phyloP scores from a whole-genome alignment of 2,113 vertebrate genomes.

The Plecturocebus donacophilus region DNA sequence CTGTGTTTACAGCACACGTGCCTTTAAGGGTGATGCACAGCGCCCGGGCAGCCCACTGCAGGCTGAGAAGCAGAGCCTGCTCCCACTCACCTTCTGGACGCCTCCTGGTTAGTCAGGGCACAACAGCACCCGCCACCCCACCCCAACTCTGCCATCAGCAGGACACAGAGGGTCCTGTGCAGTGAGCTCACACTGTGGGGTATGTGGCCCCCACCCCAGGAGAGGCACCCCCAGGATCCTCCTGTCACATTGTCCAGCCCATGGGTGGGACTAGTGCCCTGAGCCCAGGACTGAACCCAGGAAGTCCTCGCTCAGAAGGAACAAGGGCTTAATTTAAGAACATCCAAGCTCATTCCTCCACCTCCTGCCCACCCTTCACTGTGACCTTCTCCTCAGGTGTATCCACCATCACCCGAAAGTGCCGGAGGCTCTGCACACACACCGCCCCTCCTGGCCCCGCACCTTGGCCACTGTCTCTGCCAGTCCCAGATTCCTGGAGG shows the following conservation, averaged over 20 bases:
- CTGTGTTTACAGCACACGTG: rapidly evolving
- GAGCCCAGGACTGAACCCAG: not conserved
- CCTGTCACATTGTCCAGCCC: not conserved
- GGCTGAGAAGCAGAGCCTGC: too few species aligned
- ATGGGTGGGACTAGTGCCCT: not conserved
- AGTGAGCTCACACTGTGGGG: not conserved
- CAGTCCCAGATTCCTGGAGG: not conserved
- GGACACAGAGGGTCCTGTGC: not conserved
- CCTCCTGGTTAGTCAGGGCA: too few species aligned
- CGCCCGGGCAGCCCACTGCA: not conserved
- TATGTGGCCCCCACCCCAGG: not conserved
- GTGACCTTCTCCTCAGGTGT: not conserved
- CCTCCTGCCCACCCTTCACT: not conserved
- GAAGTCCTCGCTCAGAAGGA: not conserved
- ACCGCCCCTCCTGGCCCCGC: rapidly evolving
- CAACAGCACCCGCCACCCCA: not conserved
- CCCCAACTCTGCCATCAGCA: not conserved
- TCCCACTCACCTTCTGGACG: not conserved
- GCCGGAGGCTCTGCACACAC: not conserved
- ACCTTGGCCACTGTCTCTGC: not conserved
- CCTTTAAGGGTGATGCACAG: not conserved
- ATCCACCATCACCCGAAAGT: too few species aligned
- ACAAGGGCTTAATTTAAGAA: not conserved
- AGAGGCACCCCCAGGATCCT: too few species aligned
- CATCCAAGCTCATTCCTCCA: not conserved